These are phyloP conservation scores for Andrena haemorrhoa DNA, from an alignment of 2,888 invertebrate genomes.

Conservation along the genomic window DNA sequence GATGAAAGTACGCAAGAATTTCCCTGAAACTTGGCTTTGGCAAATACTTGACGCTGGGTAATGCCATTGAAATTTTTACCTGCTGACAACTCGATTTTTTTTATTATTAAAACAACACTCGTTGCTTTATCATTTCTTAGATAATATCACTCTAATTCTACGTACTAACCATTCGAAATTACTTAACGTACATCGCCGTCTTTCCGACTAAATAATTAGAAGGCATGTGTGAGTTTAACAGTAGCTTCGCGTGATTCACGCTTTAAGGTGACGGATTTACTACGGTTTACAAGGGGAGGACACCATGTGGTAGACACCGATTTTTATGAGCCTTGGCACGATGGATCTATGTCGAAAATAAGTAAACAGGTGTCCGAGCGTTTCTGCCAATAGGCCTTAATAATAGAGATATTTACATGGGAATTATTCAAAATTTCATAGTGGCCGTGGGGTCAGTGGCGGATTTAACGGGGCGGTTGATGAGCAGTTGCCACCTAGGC, in stretches of 20 bases:
- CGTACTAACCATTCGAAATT: conserved; percentile 10
- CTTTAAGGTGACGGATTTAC: conserved; percentile 35
- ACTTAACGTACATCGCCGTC: neutral
- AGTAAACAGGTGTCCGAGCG: too few species aligned
- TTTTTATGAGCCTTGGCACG: too few species aligned
- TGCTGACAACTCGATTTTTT: conserved; percentile 12
- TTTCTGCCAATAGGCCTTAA: too few species aligned
- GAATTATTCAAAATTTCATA: too few species aligned
- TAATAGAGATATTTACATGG: too few species aligned
- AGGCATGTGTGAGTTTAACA: neutral
- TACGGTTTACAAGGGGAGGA: too few species aligned
- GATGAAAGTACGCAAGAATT: conserved; percentile 87
- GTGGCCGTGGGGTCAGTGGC: too few species aligned
- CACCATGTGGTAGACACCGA: too few species aligned
- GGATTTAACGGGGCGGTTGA: too few species aligned
- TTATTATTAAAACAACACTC: conserved; percentile 14
- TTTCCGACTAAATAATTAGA: neutral
- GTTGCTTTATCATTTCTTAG: conserved; percentile 20
- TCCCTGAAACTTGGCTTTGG: conserved; percentile 92
- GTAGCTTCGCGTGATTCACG: conserved; percentile 13
- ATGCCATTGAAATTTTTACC: conserved; percentile 75
- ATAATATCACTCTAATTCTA: conserved; percentile 13
- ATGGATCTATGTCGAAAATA: too few species aligned
- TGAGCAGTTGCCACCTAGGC: too few species aligned
- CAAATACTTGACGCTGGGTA: conserved; percentile 88